Base-by-base conservation (phyloP, 2,888 invertebrate genomes). In the Lasiommata megera region DNA sequence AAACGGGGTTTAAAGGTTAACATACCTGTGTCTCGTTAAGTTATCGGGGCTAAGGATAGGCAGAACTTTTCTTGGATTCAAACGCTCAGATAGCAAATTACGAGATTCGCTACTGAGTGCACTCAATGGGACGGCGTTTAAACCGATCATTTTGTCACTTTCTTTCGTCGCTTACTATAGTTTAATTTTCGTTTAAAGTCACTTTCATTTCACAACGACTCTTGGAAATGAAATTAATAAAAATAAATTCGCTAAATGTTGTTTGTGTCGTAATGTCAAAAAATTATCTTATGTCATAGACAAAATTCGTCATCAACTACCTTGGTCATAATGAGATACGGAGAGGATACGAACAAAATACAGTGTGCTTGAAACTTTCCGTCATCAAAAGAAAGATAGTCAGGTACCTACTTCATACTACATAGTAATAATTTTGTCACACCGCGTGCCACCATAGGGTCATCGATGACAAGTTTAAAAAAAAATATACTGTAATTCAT, bases 41-140 rank as follows among this genome's bases (percentile, higher is more conserved):
- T 71, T 76, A 50, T 73, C 74, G 7, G 79, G 79, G 41, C 80
- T 92, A 58, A 94, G 93, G 8, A 92, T 93, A 1, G 92, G 92
- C 46, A 96, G 80, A 37, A 94, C 84, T 88, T 95, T 95, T 50
- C 82, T 87, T 5, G 94, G 92, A 79, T 95, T 94, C 54, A 96
- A 82, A 66, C 93, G 80, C 53, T 85, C 84, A 1, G 94, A 94
- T 63, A 95, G 77, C 52, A 93, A 70, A 52, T 77, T 81, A 61
- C 82, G 84, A 46, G 93, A 88, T 71, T 82, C 77, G 50, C 69
- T 70, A 60, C 91, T 84, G 18, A 93, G 78, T 36, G 83, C 70
- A 51, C 77, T 72, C 63, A 93, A 68, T 46, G 92, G 87, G 53
- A 87, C 69, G 12, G 78, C 72, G 38, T 74, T 69, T 56, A 88